Evolutionary conservation across 2,888 invertebrate genomes (phyloP).

Genomic region (Eupithecia dodoneata): DNA sequence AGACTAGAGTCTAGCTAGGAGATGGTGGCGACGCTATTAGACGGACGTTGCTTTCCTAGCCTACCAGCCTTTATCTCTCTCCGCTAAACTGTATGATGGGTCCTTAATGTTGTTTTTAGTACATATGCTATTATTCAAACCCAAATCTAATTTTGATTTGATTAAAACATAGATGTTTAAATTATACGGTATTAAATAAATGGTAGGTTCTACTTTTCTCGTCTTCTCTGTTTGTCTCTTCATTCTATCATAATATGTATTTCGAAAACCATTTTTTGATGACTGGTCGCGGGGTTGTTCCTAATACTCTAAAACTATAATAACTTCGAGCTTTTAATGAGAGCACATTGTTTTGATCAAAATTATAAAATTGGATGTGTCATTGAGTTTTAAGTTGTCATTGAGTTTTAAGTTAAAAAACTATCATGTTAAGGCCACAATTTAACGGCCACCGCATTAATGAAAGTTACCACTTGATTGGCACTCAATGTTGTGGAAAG

Average conservation of each 20-base stretch:
- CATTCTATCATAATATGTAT: not conserved
- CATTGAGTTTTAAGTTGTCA: not conserved
- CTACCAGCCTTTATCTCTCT: not conserved
- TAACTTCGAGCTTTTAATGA: not conserved
- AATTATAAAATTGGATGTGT: not conserved
- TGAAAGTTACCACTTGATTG: not conserved
- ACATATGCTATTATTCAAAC: too few species aligned
- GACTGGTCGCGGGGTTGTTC: not conserved
- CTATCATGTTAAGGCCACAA: not conserved
- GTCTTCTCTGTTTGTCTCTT: not conserved
- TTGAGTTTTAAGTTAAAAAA: not conserved
- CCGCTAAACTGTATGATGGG: not conserved
- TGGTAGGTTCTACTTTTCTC: not conserved
- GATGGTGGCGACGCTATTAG: not conserved
- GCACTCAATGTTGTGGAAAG: constrained; percentile 9
- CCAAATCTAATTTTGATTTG: too few species aligned
- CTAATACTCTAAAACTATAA: not conserved
- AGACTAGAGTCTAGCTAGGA: not conserved
- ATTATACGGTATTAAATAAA: not conserved
- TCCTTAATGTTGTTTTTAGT: not conserved
- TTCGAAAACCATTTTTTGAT: not conserved
- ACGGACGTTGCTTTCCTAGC: not conserved
- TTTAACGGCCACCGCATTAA: not conserved
- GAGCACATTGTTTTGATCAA: not conserved
- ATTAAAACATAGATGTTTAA: too few species aligned